Conservation (phyloP, 2,888 invertebrate genomes). For the Hedya salicella region DNA sequence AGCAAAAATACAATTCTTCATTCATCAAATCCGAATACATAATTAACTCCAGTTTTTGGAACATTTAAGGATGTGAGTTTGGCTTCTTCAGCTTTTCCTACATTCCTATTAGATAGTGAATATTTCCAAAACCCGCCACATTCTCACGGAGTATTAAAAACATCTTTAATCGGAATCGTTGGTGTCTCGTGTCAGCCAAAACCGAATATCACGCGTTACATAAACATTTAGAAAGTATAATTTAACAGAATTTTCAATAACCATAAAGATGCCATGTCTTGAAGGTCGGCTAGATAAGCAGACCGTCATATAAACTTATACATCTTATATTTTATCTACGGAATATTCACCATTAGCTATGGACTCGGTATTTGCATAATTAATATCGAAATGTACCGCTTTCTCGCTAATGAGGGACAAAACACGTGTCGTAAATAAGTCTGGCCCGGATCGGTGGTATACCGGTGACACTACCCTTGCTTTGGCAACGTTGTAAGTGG, state of each 20-base stretch:
- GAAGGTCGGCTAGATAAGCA: slow-evolving; percentile 32
- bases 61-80: not conserved
- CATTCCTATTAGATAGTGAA: not conserved
- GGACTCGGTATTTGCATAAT: slow-evolving; percentile 36
- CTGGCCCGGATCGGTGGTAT: slow-evolving; percentile 32
- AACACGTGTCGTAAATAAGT: slow-evolving; percentile 30
- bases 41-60: too few species aligned
- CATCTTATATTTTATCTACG: slow-evolving; percentile 28
- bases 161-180: slow-evolving; percentile 1
- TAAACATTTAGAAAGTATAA: slow-evolving; percentile 43
- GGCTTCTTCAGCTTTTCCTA: not conserved
- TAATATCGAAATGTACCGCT: slow-evolving; percentile 38
- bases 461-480: slow-evolving; percentile 12
- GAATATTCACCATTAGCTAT: slow-evolving; percentile 32
- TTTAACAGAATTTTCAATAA: slow-evolving; percentile 33
- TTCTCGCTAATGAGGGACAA: slow-evolving; percentile 37
- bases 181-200: slow-evolving; percentile 1
- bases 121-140: not conserved
- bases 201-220: slow-evolving; percentile 28
- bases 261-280: slow-evolving; percentile 33
- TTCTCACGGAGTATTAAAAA: not conserved
- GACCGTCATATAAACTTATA: not conserved
- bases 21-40: too few species aligned
- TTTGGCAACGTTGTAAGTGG: not conserved
- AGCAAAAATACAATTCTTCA: too few species aligned